Conservation (phyloP, 1,140 invertebrate species). For the Bemisia tabaci region DNA sequence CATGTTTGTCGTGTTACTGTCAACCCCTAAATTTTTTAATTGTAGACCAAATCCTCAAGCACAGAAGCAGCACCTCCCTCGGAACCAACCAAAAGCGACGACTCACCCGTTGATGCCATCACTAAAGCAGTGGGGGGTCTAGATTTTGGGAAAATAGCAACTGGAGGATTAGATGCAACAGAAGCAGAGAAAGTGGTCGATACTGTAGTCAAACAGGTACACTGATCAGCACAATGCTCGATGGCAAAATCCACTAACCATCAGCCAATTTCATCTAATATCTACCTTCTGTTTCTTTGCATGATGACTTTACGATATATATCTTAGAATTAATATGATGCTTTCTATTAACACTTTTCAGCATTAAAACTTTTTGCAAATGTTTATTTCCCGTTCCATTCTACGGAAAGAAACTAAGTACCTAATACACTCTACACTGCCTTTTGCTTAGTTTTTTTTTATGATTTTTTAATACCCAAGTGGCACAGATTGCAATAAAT, state of each 20-base stretch:
- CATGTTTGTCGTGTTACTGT: constrained; percentile 3
- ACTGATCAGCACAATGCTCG: neutral
- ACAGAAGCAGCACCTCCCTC: constrained; percentile 3
- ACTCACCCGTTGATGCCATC: constrained; percentile 11
- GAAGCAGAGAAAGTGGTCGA: constrained; percentile 21
- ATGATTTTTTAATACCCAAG: no score
- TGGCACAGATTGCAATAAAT: no score
- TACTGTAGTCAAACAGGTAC: constrained; percentile 20
- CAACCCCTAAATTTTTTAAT: constrained; percentile 5
- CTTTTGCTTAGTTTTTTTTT: no score
- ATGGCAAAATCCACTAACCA: neutral
- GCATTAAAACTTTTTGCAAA: no score
- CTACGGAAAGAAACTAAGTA: no score
- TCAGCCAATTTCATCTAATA: neutral
- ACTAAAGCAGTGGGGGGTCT: constrained; percentile 10
- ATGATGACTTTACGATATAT: no score
- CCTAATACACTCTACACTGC: no score
- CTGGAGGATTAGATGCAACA: neutral
- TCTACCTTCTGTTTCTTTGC: no score
- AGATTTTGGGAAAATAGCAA: neutral
- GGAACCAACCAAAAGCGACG: neutral
- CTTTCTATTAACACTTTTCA: no score
- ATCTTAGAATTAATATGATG: no score
- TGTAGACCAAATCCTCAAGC: neutral
- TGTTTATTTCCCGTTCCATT: no score